Base-by-base conservation (phyloP, 2,888 invertebrate genomes). In the Plebejus argus region DNA sequence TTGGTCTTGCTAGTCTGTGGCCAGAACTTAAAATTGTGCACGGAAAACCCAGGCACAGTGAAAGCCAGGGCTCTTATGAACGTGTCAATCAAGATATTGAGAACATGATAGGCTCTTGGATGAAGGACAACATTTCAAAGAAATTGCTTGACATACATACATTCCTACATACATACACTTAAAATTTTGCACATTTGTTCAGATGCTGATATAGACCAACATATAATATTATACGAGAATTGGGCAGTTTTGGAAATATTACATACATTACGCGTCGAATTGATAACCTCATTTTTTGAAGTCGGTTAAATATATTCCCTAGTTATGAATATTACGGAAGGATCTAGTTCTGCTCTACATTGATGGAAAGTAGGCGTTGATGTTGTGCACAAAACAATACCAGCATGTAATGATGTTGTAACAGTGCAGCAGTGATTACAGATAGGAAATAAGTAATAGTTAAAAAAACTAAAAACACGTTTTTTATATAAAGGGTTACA, bases 31-130 rank as follows among this genome's bases (percentile, higher is more conserved):
- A 49, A 49, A 49, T 49, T 49, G 15, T 49, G 15, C 49, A 49
- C 49, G 49, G 49, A 49, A 49, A 49, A n/a, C 49, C 49, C 49
- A 49, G 49, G 49, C 28, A 88, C 77, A 81, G 79, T 12, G 81
- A 86, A 81, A 81, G 81, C 53, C 87, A 88, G 81, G 86, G 86
- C 1, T 82, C 81, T 75, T 86, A 88, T 33, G 84, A 89, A 81
- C 79, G 86, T 66, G 84, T 84, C 12, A 88, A 88, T 15, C 49
- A 49, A 49, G 49, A 49, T 80, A 83, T 89, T 35, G 82, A 87
- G 81, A 88, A 88, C 76, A 89, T 88, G 83, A 53, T 87, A 20
- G 76, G 77, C 71, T 80, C 86, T 4, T 90, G 89, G 89, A 81
- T 90, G 85, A 49, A 49, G 49, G 80, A 81, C 61, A 70, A 77